A percentile compares a stretch with the other conserved stretches of the same genome.
Conservation (phyloP, 2,113 vertebrate species). For the Tetrax tetrax region DNA sequence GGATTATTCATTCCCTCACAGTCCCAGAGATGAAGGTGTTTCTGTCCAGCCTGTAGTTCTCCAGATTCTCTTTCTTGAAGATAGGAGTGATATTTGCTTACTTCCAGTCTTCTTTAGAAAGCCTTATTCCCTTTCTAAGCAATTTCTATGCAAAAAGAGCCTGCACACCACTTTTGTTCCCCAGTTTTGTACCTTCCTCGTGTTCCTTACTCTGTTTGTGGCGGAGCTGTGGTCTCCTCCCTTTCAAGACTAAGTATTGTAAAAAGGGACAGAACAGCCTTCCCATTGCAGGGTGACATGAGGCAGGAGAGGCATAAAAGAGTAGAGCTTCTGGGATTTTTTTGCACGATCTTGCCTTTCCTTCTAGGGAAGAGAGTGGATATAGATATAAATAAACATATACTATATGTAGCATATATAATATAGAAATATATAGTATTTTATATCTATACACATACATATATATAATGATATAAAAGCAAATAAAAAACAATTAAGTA, state of each 20-base stretch:
- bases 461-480: neutral
- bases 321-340: neutral
- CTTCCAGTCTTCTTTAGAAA: neutral
- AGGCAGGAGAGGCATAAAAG: neutral
- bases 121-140: neutral
- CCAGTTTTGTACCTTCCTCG: neutral
- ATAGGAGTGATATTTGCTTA: neutral
- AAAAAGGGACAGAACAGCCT: neutral
- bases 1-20: neutral
- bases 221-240: neutral
- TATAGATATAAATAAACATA: no score
- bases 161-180: neutral
- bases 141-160: neutral
- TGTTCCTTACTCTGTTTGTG: neutral
- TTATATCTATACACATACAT: neutral
- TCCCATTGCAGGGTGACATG: rapidly evolving
- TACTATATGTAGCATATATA: no score
- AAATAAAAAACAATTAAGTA: neutral
- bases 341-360: neutral
- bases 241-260: neutral
- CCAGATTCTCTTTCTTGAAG: neutral
- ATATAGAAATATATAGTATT: neutral
- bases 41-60: neutral
- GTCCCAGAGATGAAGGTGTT: neutral
- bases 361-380: no score